Evolutionary conservation across 2,113 vertebrate genomes (phyloP).

Genomic region (Equus przewalskii): DNA sequence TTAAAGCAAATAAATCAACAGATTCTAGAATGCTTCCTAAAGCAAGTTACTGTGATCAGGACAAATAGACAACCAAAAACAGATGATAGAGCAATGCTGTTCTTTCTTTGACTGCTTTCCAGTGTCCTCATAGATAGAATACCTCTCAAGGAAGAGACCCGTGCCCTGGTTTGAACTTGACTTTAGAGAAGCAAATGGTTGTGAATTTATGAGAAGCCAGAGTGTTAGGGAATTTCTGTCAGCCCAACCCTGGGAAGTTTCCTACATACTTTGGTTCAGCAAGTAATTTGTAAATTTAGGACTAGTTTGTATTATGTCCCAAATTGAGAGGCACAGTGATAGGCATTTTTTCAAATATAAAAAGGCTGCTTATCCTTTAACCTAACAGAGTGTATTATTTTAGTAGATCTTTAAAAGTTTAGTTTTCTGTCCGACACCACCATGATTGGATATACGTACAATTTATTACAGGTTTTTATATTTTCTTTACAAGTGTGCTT

Average conservation of each 20-base stretch:
- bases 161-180: neutral
- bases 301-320: neutral
- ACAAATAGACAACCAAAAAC: neutral
- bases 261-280: neutral
- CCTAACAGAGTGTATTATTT: neutral
- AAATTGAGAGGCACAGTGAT: neutral
- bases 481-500: neutral
- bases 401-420: neutral
- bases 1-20: neutral
- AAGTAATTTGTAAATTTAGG: constrained; percentile 2
- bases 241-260: neutral
- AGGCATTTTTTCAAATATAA: neutral
- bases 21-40: neutral
- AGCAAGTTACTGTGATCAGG: neutral
- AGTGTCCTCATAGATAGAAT: neutral
- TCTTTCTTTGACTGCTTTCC: neutral
- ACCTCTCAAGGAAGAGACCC: neutral
- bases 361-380: neutral
- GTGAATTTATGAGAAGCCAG: neutral
- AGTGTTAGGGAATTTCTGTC: neutral
- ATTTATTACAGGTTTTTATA: neutral
- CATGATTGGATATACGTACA: neutral
- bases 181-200: neutral
- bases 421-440: neutral
- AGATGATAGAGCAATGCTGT: neutral